phyloP scores from a whole-genome alignment of 2,888 invertebrate genomes.

The Gastracanthus pulcherrimus region DNA sequence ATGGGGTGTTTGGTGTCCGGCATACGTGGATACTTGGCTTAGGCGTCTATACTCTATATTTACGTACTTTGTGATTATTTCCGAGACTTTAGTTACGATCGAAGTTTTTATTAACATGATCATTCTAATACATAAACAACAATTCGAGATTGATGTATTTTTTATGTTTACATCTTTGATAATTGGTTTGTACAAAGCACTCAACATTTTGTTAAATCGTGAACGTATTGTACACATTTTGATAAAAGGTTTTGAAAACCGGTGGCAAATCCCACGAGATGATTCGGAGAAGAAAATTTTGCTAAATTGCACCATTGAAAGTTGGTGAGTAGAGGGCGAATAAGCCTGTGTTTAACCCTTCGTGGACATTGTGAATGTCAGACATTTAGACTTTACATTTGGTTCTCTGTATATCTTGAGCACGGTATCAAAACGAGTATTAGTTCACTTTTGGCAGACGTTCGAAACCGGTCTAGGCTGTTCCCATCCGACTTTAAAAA shows the following conservation, averaged over 20 bases:
- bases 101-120: slow-evolving; percentile 16
- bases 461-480: too few species aligned
- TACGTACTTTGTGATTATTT: slow-evolving; percentile 5
- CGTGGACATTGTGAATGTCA: too few species aligned
- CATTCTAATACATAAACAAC: not conserved
- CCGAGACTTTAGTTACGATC: not conserved
- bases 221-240: slow-evolving; percentile 1
- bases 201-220: slow-evolving; percentile 17
- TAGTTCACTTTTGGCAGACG: too few species aligned
- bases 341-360: too few species aligned
- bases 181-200: slow-evolving; percentile 36
- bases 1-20: slow-evolving; percentile 33
- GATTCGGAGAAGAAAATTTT: slow-evolving; percentile 29
- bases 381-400: too few species aligned
- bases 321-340: slow-evolving; percentile 30
- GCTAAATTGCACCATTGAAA: slow-evolving; percentile 7
- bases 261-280: slow-evolving; percentile 34
- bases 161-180: slow-evolving; percentile 24
- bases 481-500: too few species aligned
- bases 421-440: too few species aligned
- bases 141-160: slow-evolving; percentile 32
- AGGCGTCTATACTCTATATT: slow-evolving; percentile 21
- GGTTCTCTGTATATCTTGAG: too few species aligned
- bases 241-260: slow-evolving; percentile 8
- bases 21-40: not conserved